Evolutionary conservation across 2,797 vertebrate species (phyloP).

Genomic region (Aulostomus chinensis): DNA sequence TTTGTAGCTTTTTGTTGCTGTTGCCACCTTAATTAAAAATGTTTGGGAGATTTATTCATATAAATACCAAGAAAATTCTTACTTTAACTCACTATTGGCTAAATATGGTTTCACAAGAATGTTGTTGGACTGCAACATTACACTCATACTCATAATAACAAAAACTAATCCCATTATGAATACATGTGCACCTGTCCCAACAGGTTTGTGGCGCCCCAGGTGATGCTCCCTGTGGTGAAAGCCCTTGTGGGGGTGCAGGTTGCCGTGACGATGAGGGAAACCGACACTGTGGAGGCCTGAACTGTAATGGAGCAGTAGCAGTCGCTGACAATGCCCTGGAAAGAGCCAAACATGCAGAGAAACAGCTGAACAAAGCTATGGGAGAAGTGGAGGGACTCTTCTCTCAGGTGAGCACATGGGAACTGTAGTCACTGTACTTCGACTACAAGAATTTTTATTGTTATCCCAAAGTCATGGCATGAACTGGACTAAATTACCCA

Average conservation of each 20-base stretch:
- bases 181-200: slow-evolving; percentile 2
- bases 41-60: no score
- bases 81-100: no score
- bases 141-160: no score
- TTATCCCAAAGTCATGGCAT: no score
- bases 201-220: slow-evolving; percentile 90
- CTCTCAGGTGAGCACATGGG: slow-evolving; percentile 75
- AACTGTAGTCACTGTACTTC: no score
- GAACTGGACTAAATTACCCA: no score
- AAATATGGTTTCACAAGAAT: no score
- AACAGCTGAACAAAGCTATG: slow-evolving; percentile 87
- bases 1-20: no score
- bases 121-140: no score
- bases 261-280: slow-evolving; percentile 92
- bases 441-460: no score
- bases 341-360: slow-evolving; percentile 88
- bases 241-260: slow-evolving; percentile 91
- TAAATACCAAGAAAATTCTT: no score
- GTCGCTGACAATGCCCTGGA: slow-evolving; percentile 86
- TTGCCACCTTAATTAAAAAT: no score
- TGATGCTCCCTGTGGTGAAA: slow-evolving; percentile 86
- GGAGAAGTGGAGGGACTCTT: slow-evolving; percentile 86
- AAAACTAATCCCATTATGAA: not conserved
- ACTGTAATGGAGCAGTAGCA: slow-evolving; percentile 88
- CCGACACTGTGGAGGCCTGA: slow-evolving; percentile 90